These are phyloP conservation scores for Struthio camelus DNA, from an alignment of 2,113 vertebrate species.

Conservation along the genomic window DNA sequence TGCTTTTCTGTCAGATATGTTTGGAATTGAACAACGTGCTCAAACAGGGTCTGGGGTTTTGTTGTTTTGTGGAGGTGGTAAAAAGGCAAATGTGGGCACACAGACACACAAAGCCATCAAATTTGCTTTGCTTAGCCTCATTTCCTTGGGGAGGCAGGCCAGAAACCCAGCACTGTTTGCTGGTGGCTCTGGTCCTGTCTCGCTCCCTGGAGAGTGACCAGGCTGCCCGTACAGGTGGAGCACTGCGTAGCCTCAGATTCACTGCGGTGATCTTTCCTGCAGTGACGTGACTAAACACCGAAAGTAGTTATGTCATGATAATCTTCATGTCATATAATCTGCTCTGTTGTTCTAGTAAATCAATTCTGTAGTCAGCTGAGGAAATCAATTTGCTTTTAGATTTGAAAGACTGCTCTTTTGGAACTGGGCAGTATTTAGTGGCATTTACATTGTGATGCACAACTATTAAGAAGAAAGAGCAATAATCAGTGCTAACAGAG, in stretches of 20 bases:
- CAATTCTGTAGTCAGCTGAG: not conserved
- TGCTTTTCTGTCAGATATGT: not conserved
- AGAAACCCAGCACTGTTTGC: not conserved
- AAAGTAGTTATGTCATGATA: not conserved
- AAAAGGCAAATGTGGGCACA: not conserved
- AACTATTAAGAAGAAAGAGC: not conserved
- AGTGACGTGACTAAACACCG: not conserved
- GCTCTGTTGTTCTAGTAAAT: not conserved
- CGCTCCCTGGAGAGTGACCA: rapidly evolving
- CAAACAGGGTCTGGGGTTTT: not conserved
- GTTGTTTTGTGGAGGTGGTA: not conserved
- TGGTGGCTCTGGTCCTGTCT: not conserved
- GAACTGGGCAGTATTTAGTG: not conserved
- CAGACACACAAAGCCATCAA: not conserved
- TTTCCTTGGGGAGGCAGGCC: not conserved
- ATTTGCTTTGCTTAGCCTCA: not conserved
- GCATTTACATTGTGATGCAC: not conserved
- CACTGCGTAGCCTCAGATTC: not conserved
- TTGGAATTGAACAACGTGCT: not conserved
- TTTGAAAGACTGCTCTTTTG: not conserved
- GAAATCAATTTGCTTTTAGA: not conserved
- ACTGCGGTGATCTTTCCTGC: not conserved
- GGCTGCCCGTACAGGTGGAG: not conserved
- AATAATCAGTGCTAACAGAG: not conserved
- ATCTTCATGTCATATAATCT: not conserved